Evolutionary conservation across 2,888 invertebrate species (phyloP).

Genomic region (Frankliniella fusca): DNA sequence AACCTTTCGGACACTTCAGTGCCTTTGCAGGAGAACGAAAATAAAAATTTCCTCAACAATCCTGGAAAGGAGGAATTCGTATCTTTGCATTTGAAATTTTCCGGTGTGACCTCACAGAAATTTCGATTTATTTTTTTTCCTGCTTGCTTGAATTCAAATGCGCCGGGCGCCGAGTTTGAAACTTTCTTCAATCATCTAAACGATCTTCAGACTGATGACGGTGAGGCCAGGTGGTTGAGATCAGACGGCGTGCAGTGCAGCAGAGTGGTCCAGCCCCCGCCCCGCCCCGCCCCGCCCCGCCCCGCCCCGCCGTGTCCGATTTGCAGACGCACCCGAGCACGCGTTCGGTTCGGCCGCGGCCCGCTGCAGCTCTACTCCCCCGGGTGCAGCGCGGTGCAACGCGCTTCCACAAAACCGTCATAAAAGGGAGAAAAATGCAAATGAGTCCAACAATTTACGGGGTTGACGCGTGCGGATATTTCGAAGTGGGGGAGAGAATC

Average conservation of each 20-base stretch:
- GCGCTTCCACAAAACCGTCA: neutral
- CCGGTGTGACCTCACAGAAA: too few relatives aligned
- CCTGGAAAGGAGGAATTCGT: too few relatives aligned
- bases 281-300: neutral
- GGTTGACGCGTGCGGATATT: slow-evolving; percentile 13
- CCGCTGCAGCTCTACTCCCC: neutral
- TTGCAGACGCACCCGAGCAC: neutral
- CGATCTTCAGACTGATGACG: too few relatives aligned
- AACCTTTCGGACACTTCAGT: too few relatives aligned
- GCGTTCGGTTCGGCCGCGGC: neutral
- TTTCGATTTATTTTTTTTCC: too few relatives aligned
- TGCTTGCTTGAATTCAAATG: neutral
- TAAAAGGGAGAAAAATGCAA: slow-evolving; percentile 25
- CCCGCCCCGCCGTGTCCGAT: neutral
- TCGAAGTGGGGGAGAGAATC: too few relatives aligned
- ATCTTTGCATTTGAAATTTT: too few relatives aligned
- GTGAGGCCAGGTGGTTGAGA: too few relatives aligned
- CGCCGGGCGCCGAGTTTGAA: neutral
- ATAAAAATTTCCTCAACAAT: too few relatives aligned
- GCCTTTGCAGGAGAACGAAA: too few relatives aligned
- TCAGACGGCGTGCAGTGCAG: neutral
- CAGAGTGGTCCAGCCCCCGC: neutral
- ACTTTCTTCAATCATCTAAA: too few relatives aligned
- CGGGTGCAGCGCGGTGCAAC: neutral
- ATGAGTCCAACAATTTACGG: slow-evolving; percentile 13